Base-by-base conservation (phyloP, 2,797 vertebrate species). In the Centroberyx gerrardi region DNA sequence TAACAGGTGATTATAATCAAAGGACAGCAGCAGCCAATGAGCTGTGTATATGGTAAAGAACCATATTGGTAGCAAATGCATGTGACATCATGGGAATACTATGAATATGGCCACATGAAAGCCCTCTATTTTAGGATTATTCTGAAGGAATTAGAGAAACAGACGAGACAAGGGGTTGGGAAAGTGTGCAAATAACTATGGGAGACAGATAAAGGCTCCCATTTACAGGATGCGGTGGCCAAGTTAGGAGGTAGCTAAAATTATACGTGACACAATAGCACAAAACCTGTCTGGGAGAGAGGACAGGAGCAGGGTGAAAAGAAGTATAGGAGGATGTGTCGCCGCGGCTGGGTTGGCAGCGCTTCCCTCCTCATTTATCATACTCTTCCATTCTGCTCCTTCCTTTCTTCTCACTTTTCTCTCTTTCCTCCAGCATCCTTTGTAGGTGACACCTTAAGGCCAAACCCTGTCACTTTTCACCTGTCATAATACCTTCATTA, bases 401-500 rank as follows among this genome's bases (percentile, higher is more conserved):
- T 52, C 65, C 48, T 62, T 49, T 48, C 62, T 22, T 29, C 67
- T 55, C 14, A 3, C 52, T 62, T 51, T 49, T 56, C 44, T 52
- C 22, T 48, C 40, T 15, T 9, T 59, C 72, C 42, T 28, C 28
- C 71, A 48, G 22, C 31, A 6, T 53, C 68, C 40, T 72, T 58
- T 66, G 18, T 72, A 49, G 3, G 33, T 62, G 58, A 63, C 64
- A 59, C 38, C 65, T 53, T 8, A 6, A 60, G 68, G 61, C 10
- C 22, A 56, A 46, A 63, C 18, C 31, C 6, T 60, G 56, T 58
- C 63, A 54, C 49, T 28, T 74, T 58, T 80, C 62, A 75, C 33
- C 48, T 72, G 42, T 62, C 56, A 70, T 22, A 62, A 70, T 14
- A 29, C 67, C 61, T 28, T 71, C 77, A 73, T 72, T 42, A 79